Percentiles rank a stretch among this genome's conserved stretches.
These are phyloP conservation scores for Helleia helle DNA, from an alignment of 2,888 invertebrate species.

Conservation along the genomic window DNA sequence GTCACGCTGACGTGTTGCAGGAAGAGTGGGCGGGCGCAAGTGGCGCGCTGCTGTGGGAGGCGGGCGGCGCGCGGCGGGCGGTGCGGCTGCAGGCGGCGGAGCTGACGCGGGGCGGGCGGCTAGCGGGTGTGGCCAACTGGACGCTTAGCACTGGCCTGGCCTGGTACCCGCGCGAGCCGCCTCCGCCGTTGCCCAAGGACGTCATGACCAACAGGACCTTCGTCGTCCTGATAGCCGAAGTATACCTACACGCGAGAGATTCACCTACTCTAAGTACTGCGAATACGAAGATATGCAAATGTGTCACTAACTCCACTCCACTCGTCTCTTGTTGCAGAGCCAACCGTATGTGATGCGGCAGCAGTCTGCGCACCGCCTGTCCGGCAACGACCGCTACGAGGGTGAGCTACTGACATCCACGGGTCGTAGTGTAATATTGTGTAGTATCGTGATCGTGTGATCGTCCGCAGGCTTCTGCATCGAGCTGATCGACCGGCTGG, in stretches of 20 bases:
- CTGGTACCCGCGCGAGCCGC: slow-evolving; percentile 2
- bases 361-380: slow-evolving; percentile 74
- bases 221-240: slow-evolving; percentile 11
- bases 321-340: slow-evolving; percentile 68
- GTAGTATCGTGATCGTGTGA: too few species aligned
- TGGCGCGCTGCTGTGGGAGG: slow-evolving; percentile 17
- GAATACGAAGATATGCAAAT: too few species aligned
- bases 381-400: slow-evolving; percentile 88
- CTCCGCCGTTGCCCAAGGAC: slow-evolving; percentile 10
- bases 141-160: slow-evolving; percentile 6
- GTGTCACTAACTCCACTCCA: too few species aligned
- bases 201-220: slow-evolving; percentile 11
- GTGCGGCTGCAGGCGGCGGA: slow-evolving; percentile 19
- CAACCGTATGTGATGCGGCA: slow-evolving; percentile 91
- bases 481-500: slow-evolving; percentile 86
- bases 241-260: too few species aligned
- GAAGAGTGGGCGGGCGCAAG: slow-evolving; percentile 16
- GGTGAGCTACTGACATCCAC: slow-evolving; percentile 65
- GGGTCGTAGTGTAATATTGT: too few species aligned
- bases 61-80: slow-evolving; percentile 14
- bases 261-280: too few species aligned
- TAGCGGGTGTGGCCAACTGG: slow-evolving; percentile 14
- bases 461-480: slow-evolving; percentile 86
- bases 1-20: slow-evolving; percentile 2
- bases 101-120: slow-evolving; percentile 18